Percentiles rank a stretch among this genome's conserved stretches.
Conservation (phyloP, 2,113 vertebrate genomes). For the Donacobius atricapilla region DNA sequence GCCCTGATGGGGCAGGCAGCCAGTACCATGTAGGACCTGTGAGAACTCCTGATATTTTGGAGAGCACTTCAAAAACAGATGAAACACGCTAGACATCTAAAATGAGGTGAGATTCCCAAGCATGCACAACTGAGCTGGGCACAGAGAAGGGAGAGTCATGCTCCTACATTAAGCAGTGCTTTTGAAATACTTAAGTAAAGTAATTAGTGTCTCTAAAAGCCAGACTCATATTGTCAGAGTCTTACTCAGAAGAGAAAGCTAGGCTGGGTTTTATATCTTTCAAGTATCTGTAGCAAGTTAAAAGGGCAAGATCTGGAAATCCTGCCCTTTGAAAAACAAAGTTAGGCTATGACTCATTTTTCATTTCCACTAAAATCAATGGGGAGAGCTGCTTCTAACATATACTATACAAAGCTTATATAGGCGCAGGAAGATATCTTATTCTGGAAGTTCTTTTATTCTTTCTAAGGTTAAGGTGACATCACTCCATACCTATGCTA, state of each 20-base stretch:
- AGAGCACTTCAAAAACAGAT: background rate
- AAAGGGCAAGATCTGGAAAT: conserved; percentile 25
- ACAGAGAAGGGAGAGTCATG: background rate
- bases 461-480: background rate
- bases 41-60: background rate
- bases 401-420: background rate
- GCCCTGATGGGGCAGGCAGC: background rate
- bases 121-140: background rate
- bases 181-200: background rate
- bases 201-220: background rate
- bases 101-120: background rate
- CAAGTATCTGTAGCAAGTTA: background rate
- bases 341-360: background rate
- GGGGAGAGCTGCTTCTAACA: background rate
- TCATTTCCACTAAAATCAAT: background rate
- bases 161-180: background rate
- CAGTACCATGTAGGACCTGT: background rate
- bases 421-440: background rate
- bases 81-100: background rate
- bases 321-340: background rate
- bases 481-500: background rate
- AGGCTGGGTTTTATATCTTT: background rate
- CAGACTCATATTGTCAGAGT: background rate
- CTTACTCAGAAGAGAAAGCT: background rate
- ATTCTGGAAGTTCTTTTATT: background rate